Base-by-base conservation (phyloP, 37 sponge, comb jelly and placozoan species). In the Petrosia ficiformis region DNA sequence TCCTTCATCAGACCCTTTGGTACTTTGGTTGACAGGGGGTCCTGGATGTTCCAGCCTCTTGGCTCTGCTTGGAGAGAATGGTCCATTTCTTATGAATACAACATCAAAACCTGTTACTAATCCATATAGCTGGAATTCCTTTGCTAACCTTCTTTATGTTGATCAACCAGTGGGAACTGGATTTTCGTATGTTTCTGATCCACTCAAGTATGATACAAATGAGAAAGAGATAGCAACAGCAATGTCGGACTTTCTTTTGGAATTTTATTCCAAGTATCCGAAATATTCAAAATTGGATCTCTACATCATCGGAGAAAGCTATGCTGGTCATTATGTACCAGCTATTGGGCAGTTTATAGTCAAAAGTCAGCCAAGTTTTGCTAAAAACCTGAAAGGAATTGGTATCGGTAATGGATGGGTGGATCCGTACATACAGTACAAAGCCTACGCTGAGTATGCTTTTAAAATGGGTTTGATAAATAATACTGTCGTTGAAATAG, bases 321-420 rank as follows among this genome's bases (percentile, higher is more conserved):
- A 94, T 61, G 92, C 92, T 84, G 95, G 95, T 8, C 95, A 94
- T 41, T 94, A 90, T 63, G 88, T 94, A 1, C 95, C 95, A 57
- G 95, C 92, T 52, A 80, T 86, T 71, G 92, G 82, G 35, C 83
- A 86, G 39, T 76, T 80, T n/a, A 94, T 94, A 44, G 59, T 90
- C 16, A 79, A 84, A 61, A 87, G 88, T 64, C 84, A 87, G 71
- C 84, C 88, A 22, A n/a, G 68, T 41, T 82, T 78, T 59, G 88
- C 88, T 57, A 78, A 83, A 73, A 94, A 94, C 54, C 81, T 94
- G 29, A 90, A 90, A 71, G 95, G 95, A 14, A 79, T 93, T 59
- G 90, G 72, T 25, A 94, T 94, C 42, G 95, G 95, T 5, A 86
- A 94, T 90, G 95, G 95, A 11, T 90, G 91, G 91, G 95, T 94